A percentile compares a stretch with the other conserved stretches of the same genome.
These are phyloP conservation scores for Pseudomugil gertrudae DNA, from an alignment of 2,797 vertebrate genomes.

Conservation along the genomic window DNA sequence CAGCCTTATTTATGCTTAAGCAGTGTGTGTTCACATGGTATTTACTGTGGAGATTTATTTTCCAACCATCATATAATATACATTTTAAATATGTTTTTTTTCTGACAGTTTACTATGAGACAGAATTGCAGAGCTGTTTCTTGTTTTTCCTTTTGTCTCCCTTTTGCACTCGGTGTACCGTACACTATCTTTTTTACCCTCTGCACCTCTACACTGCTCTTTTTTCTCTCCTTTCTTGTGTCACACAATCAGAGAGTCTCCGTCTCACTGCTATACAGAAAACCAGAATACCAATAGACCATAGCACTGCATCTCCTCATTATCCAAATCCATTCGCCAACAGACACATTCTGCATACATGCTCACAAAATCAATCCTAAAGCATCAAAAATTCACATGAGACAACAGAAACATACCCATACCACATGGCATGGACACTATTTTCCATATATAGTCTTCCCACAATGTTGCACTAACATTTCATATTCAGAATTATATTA, in stretches of 20 bases:
- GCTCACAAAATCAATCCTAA: not conserved
- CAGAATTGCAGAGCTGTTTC: too few species aligned
- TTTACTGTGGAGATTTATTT: not conserved
- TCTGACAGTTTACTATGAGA: not conserved
- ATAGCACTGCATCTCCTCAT: constrained; percentile 36
- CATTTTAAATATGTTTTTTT: not conserved
- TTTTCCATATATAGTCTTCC: not conserved
- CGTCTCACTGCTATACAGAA: constrained; percentile 28
- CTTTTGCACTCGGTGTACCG: too few species aligned
- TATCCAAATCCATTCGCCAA: constrained; percentile 31
- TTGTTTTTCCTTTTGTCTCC: too few species aligned
- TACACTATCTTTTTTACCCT: not conserved
- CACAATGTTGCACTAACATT: not conserved
- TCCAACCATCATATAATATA: constrained; percentile 2
- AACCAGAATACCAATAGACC: constrained; percentile 50
- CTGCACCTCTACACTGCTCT: not conserved
- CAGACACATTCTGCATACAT: not conserved
- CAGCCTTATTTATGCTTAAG: not conserved
- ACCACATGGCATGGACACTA: constrained; percentile 1
- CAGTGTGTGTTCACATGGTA: not conserved
- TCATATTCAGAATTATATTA: not conserved
- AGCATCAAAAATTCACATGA: constrained; percentile 12
- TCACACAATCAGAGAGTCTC: constrained; percentile 45
- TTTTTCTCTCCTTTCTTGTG: constrained; percentile 11
- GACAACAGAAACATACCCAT: constrained; percentile 3